Base-by-base conservation (phyloP, 2,797 vertebrate species). In the Syndactyla subalaris region DNA sequence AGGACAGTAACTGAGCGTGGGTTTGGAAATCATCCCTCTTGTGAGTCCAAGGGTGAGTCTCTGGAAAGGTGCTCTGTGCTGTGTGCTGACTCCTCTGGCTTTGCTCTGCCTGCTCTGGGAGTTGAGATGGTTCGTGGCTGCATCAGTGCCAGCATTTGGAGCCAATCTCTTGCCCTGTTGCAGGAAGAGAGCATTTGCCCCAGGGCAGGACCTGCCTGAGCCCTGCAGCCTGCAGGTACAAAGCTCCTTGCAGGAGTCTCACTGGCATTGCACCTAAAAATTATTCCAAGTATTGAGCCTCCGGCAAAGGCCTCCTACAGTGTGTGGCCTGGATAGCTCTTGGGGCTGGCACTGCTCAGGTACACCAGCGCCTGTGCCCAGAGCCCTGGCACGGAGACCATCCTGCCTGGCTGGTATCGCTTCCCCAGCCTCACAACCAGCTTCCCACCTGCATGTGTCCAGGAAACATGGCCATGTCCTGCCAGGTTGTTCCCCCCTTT, bases 291-390 rank as follows among this genome's bases (percentile, higher is more conserved):
- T 19, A 22, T 1, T 65, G 92, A 91, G 72, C 43, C 62, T 83
- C 34, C 21, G 78, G 78, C 81, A 72, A 71, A 91, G 77, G 82
- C 79, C 49, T 85, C 72, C 78, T 81, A 65, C 4, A 1, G 45
- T 16, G 5, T 21, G 75, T 94, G 95, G 78, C 94, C 87, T 89
- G 70, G 78, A 89, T 89, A 94, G 67, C 71, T 52, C 77, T 48
- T 4, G 2, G 61, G 65, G 75, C 85, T 96, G 89, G 89, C 92
- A 75, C 27, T 3, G 2, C 58, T 86, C 51, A 20, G 62, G 58
- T 59, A 22, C 49, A 32, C 18, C 29, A 5, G 12, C 4, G 3
- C 48, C 86, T 58, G 88, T 86, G 91, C 83, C 86, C 71, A 21
- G 12, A 87, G 66, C 77, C 26, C 66, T 67, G 76, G 83, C 86